These are phyloP conservation scores for Gambusia holbrooki DNA, from an alignment of 2,113 vertebrate species.

Conservation along the genomic window DNA sequence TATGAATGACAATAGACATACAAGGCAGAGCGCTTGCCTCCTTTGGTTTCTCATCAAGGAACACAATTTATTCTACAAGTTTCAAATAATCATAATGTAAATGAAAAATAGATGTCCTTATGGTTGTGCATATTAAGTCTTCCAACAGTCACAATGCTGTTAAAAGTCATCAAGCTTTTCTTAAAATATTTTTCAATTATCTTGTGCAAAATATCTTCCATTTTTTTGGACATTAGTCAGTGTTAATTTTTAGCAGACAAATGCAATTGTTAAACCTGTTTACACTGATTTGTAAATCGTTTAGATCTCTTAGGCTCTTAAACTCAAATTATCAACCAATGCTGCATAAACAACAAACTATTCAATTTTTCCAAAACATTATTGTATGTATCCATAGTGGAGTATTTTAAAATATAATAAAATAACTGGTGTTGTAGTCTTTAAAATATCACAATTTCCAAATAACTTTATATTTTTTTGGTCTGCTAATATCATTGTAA, in stretches of 20 bases:
- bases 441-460: too few relatives aligned
- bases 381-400: too few relatives aligned
- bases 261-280: too few relatives aligned
- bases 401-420: too few relatives aligned
- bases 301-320: not conserved
- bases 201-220: not conserved
- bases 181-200: not conserved
- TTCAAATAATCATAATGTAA: not conserved
- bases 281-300: not conserved
- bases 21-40: not conserved
- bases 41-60: not conserved
- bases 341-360: not conserved
- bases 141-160: not conserved
- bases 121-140: not conserved
- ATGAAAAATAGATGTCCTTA: not conserved
- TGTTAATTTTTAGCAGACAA: too few relatives aligned
- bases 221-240: not conserved
- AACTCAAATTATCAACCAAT: not conserved
- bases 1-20: not conserved
- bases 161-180: not conserved
- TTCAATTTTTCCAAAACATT: too few relatives aligned
- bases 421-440: too few relatives aligned
- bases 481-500: too few relatives aligned
- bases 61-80: too few relatives aligned
- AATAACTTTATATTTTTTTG: too few relatives aligned